phyloP scores from a whole-genome alignment of 2,797 vertebrate genomes.

The Muraenolepis orangiensis region DNA sequence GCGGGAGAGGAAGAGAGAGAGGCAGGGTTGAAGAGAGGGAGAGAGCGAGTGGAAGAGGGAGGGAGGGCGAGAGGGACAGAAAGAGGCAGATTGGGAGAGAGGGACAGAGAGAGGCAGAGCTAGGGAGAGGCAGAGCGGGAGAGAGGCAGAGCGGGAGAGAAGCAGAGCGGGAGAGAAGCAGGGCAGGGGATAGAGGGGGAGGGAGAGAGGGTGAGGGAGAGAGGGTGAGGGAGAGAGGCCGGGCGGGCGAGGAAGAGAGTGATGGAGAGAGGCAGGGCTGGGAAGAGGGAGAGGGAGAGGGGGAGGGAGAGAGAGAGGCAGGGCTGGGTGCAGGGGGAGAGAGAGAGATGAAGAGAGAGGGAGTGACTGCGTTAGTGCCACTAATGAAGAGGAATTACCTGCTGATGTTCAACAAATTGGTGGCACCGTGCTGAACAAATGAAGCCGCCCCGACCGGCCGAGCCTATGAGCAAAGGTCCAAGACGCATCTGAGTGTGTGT shows the following conservation, averaged over 20 bases:
- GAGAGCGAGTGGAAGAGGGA: background rate
- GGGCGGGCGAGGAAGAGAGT: too few relatives aligned
- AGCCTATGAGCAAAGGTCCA: too few relatives aligned
- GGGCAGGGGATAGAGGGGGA: conserved; percentile 4
- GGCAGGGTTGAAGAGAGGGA: conserved; percentile 5
- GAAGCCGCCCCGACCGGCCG: too few relatives aligned
- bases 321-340: background rate
- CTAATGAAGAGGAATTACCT: too few relatives aligned
- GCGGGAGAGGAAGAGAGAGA: conserved; percentile 20
- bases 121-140: background rate
- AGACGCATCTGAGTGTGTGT: too few relatives aligned
- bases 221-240: conserved; percentile 11
- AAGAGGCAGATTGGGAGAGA: too few relatives aligned
- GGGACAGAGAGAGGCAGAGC: conserved; percentile 15
- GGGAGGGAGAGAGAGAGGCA: conserved; percentile 14
- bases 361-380: too few relatives aligned
- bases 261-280: conserved; percentile 15
- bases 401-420: too few relatives aligned
- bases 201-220: conserved; percentile 1
- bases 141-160: background rate
- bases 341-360: conserved; percentile 1
- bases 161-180: conserved; percentile 13
- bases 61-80: conserved; percentile 6
- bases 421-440: too few relatives aligned
- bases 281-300: conserved; percentile 4